These are phyloP conservation scores for Teleopsis dalmanni DNA, from an alignment of 1,140 invertebrate genomes.

Conservation along the genomic window DNA sequence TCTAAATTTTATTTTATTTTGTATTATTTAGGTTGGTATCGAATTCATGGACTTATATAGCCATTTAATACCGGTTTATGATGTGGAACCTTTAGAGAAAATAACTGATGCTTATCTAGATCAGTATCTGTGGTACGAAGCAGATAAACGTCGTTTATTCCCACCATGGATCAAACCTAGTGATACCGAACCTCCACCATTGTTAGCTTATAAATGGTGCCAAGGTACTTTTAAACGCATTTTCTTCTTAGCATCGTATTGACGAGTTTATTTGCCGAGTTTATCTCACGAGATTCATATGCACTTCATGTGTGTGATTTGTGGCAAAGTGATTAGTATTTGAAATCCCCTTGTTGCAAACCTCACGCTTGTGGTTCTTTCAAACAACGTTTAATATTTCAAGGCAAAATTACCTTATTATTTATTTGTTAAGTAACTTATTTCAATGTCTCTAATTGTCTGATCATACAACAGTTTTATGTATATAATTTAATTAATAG, in stretches of 20 bases:
- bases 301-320: constrained; percentile 54
- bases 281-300: too few species aligned
- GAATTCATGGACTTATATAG: constrained; percentile 99
- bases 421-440: background rate
- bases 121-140: constrained; percentile 99
- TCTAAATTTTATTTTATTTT: background rate
- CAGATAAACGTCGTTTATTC: constrained; percentile 93
- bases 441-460: background rate
- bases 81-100: constrained; percentile 98
- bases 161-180: constrained; percentile 99
- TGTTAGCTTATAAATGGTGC: constrained; percentile 99
- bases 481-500: background rate
- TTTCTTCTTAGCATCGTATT: too few species aligned
- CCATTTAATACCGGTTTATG: constrained; percentile 97
- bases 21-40: constrained; percentile 72
- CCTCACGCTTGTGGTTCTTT: constrained; percentile 49
- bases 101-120: constrained; percentile 99
- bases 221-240: constrained; percentile 82
- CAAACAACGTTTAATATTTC: constrained; percentile 2
- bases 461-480: background rate
- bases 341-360: constrained; percentile 58
- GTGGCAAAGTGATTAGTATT: constrained; percentile 54
- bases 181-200: constrained; percentile 95
- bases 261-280: too few species aligned
- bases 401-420: background rate